Base-by-base conservation (phyloP, 2,113 vertebrate species). In the Brachirus orientalis region DNA sequence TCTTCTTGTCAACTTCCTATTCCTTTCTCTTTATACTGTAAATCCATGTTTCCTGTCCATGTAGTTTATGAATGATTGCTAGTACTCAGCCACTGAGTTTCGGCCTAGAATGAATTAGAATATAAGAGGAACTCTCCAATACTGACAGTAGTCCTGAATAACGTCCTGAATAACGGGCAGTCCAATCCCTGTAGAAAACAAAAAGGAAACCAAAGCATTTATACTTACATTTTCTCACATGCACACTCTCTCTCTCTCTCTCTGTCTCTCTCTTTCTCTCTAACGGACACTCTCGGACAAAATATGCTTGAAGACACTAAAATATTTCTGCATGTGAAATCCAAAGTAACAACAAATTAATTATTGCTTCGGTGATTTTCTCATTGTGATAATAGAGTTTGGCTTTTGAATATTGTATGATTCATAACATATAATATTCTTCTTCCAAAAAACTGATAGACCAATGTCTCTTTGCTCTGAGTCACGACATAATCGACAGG, bases 151-250 rank as follows among this genome's bases (percentile, higher is more conserved):
- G 53, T 18, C n/a, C n/a, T n/a, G n/a, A n/a, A n/a, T 76, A 85
- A 88, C n/a, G n/a, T 79, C 78, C 66, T 70, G 53, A 44, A 55
- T 73, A 80, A 77, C 33, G 7, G 47, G 55, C 47, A 28, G 48
- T 36, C 56, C 77, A 86, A 87, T 82, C 71, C 59, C 41, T 79
- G 69, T 41, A 68, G 72, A 76, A 71, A 79, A 77, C 59, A 77
- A 56, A 70, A 77, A 44, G n/a, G 67, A 80, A 72, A 76, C 33
- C 8, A 35, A 54, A 48, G 54, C 58, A 65, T 69, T 35, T 48
- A 14, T 70, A 70, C 65, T 72, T 70, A 75, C 28, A 41, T 46
- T 58, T 69, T 63, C 50, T 72, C n/a, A n/a, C n/a, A n/a, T n/a
- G n/a, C n/a, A n/a, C n/a, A n/a, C 33, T 46, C 55, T 63, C 41